Conservation (phyloP, 2,888 invertebrate genomes). For the Arrhopalites spinosus region DNA sequence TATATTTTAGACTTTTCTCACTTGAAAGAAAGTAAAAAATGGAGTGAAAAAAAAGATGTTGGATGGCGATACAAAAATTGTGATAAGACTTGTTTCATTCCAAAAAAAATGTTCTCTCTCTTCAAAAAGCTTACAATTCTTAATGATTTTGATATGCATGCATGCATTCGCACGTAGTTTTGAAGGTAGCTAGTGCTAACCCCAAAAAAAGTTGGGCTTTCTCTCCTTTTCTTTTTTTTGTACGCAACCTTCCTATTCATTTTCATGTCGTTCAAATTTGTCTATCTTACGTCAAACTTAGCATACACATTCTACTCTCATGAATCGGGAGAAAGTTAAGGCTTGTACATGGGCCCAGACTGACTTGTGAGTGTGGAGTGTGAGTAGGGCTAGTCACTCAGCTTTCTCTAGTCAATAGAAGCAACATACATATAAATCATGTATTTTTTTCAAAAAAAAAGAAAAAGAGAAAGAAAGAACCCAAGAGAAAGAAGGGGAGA, state of each 20-base stretch:
- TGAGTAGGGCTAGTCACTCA: not conserved
- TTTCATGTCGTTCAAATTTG: conserved; percentile 11
- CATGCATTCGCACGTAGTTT: not conserved
- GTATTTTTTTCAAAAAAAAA: not conserved
- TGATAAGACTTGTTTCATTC: conserved; percentile 28
- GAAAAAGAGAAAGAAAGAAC: not conserved
- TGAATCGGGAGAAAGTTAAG: not conserved
- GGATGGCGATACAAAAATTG: conserved; percentile 5
- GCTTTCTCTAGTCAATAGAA: too few relatives aligned
- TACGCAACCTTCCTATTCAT: not conserved
- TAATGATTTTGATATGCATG: not conserved
- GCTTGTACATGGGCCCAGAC: too few relatives aligned
- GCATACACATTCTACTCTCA: not conserved
- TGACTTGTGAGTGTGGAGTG: not conserved
- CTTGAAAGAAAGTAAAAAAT: too few relatives aligned
- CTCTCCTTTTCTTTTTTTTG: not conserved
- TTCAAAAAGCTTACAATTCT: not conserved
- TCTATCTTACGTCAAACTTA: not conserved
- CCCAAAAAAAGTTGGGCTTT: not conserved
- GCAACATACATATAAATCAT: conserved; percentile 5
- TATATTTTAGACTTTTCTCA: too few relatives aligned
- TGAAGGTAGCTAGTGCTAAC: too few relatives aligned
- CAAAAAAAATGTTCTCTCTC: not conserved
- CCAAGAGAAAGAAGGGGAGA: not conserved
- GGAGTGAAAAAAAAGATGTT: conserved; percentile 8